phyloP scores from a whole-genome alignment of 1,140 invertebrate species.

The roundworm (Caenorhabditis elegans) region WBcel235 BX284604.4:6523501-6524000 shows the following conservation, averaged over 20 bases:
- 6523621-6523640: conserved; percentile 10
- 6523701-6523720: not conserved
- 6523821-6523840: conserved; percentile 54
- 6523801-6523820: conserved; percentile 56
- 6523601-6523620: conserved; percentile 23
- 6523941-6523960: conserved; percentile 89
- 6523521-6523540: too few species aligned
- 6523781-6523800: conserved; percentile 52
- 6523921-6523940: conserved; percentile 88
- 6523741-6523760: not conserved
- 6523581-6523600: not conserved
- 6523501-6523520: not conserved
- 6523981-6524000: conserved; percentile 75
- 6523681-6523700: conserved; percentile 5
- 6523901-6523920: conserved; percentile 91
- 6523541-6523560: not conserved
- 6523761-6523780: not conserved
- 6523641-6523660: conserved; percentile 12
- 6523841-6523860: conserved; percentile 61
- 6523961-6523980: conserved; percentile 89
- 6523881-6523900: conserved; percentile 78
- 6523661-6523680: not conserved
- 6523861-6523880: conserved; percentile 71
- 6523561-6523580: not conserved
- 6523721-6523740: too few species aligned